Evolutionary conservation across 2,113 vertebrate species (phyloP).

Genomic region (Solea senegalensis): DNA sequence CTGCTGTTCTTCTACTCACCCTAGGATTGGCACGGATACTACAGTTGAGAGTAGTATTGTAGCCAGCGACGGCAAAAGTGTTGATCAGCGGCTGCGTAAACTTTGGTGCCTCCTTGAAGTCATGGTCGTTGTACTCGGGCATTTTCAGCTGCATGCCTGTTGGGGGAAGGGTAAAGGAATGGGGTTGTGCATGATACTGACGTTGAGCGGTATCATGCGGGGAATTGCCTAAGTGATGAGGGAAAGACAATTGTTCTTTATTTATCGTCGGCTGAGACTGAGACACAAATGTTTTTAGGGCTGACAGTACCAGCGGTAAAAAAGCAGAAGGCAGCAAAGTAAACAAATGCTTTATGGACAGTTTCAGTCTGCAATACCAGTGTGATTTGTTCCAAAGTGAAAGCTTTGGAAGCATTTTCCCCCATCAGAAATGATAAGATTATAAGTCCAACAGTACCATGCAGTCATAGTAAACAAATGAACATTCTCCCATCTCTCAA

Average conservation of each 20-base stretch:
- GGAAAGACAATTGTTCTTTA: slow-evolving; percentile 70
- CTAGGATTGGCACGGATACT: slow-evolving; percentile 95
- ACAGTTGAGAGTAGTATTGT: slow-evolving; percentile 95
- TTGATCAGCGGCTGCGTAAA: slow-evolving; percentile 95
- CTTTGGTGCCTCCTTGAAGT: slow-evolving; percentile 90
- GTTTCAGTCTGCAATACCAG: not conserved
- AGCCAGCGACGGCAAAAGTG: slow-evolving; percentile 91
- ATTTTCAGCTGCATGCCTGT: slow-evolving; percentile 88
- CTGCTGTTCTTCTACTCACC: slow-evolving; percentile 77
- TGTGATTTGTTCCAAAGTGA: slow-evolving; percentile 28
- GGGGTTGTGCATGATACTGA: slow-evolving; percentile 76
- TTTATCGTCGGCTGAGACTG: slow-evolving; percentile 48
- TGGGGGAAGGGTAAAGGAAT: slow-evolving; percentile 73
- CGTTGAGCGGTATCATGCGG: slow-evolving; percentile 77
- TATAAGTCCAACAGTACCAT: not conserved
- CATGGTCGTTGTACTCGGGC: slow-evolving; percentile 87
- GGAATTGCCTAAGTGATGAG: slow-evolving; percentile 76
- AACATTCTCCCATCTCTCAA: not conserved
- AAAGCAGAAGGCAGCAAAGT: accelerated
- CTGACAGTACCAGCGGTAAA: slow-evolving; percentile 63
- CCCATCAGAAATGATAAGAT: slow-evolving; percentile 3
- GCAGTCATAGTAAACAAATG: no score
- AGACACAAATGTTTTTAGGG: slow-evolving; percentile 39
- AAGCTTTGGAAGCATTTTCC: slow-evolving; percentile 37
- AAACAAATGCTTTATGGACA: not conserved